Evolutionary conservation across 1,140 invertebrate genomes (phyloP), one percentile per base, ranked within the genome.

Genomic region (Cataglyphis hispanica): DNA sequence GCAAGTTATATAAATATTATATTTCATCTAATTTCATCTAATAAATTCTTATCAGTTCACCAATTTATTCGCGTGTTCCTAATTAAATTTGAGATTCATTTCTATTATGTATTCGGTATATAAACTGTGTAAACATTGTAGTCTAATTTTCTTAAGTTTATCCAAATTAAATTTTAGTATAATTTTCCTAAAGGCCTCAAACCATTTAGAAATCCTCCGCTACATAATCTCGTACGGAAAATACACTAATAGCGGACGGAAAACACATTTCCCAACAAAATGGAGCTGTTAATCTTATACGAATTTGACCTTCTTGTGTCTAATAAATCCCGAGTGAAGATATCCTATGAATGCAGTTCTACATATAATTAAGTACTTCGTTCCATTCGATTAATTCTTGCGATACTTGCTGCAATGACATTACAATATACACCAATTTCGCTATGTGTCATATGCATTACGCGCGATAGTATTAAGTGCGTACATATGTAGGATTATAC

Each of bases 31-130:
- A 69, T 56, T n/a, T n/a, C n/a, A 80, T 40, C 10, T 34, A 64
- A 69, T 69, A 53, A 53, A n/a, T 43, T 69, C 22, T 25, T 27
- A n/a, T 25, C 37, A 4, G n/a, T 43, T n/a, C 22, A n/a, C 16
- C 16, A 80, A 40, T 80, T 67, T 56, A 40, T 13, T 69, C 19
- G 46, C 34, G 63, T 0, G 10, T 40, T n/a, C 70, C 19, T 89
- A 88, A 89, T 88, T 86, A 58, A 88, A 88, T 89, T 88, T 76
- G 27, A 69, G 81, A 86, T 84, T 86, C 61, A 69, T 89, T 89
- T 75, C 60, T 86, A 81, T 88, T 80, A 53, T 19, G 13, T 19
- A 3, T 80, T 53, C 86, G 63, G 69, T 50, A 74, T 53, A 34
- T 25, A 50, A 19, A 6, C 5, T 11, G 56, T 56, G n/a, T 37